phyloP scores from a whole-genome alignment of 2,113 vertebrate species.

The Crotalus helleri region DNA sequence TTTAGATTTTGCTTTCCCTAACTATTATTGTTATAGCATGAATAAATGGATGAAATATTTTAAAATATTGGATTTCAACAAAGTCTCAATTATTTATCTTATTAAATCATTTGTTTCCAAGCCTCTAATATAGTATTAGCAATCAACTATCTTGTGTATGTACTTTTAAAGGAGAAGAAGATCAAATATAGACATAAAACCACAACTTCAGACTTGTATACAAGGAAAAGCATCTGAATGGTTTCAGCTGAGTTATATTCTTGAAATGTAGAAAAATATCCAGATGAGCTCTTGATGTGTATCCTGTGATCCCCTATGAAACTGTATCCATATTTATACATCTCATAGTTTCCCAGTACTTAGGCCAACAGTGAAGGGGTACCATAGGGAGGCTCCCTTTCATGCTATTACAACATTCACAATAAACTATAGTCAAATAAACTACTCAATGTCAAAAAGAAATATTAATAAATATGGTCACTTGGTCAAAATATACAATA shows the following conservation, averaged over 20 bases:
- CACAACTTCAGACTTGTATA: not conserved
- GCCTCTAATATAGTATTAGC: not conserved
- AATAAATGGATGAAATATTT: not conserved
- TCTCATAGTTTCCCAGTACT: not conserved
- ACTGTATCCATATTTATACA: not conserved
- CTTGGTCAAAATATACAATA: not conserved
- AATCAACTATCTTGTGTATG: not conserved
- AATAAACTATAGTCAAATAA: not conserved
- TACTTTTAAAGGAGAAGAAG: not conserved
- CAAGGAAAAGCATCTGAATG: not conserved
- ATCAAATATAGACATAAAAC: not conserved
- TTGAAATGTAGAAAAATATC: not conserved
- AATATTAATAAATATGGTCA: not conserved
- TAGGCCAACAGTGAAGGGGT: not conserved
- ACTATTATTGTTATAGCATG: not conserved
- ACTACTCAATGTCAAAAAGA: not conserved
- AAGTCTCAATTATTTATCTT: not conserved
- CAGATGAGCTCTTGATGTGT: not conserved
- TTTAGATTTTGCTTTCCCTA: not conserved
- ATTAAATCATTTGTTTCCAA: not conserved
- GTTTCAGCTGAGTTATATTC: not conserved
- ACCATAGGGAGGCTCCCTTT: not conserved
- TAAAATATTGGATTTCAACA: not conserved
- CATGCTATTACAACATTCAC: not conserved
- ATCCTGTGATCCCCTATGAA: not conserved